Evolutionary conservation across 1,140 invertebrate species (phyloP).

Genomic region (Aphidius gifuensis): DNA sequence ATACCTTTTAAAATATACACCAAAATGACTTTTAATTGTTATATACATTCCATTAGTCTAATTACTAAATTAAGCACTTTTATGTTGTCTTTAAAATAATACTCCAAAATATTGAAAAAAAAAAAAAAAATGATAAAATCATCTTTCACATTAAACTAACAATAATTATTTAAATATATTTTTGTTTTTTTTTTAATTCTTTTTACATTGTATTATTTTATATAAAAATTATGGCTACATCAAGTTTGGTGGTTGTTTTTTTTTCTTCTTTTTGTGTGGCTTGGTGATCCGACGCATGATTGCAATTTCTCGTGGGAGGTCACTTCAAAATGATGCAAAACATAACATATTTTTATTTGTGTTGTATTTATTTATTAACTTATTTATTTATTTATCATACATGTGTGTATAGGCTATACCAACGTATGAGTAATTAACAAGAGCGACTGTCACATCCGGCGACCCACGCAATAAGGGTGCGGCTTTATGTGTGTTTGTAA

Average conservation of each 20-base stretch:
- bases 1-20: too few species aligned
- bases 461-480: conserved; percentile 55
- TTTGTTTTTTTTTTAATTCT: too few species aligned
- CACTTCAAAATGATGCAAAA: background rate
- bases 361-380: background rate
- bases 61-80: conserved; percentile 54
- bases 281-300: too few species aligned
- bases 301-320: background rate
- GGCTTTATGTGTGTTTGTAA: conserved; percentile 37
- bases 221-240: too few species aligned
- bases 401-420: conserved; percentile 28
- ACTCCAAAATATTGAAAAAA: too few species aligned
- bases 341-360: background rate
- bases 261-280: too few species aligned
- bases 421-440: conserved; percentile 51
- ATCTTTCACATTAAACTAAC: background rate
- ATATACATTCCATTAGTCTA: conserved; percentile 58
- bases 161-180: too few species aligned
- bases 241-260: too few species aligned
- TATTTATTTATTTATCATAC: conserved; percentile 10
- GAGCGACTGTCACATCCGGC: conserved; percentile 56
- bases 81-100: background rate
- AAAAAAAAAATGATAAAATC: too few species aligned
- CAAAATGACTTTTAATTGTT: conserved; percentile 53
- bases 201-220: too few species aligned